Evolutionary conservation across 2,888 invertebrate species (phyloP).

Genomic region (Tenthredo mesomela): DNA sequence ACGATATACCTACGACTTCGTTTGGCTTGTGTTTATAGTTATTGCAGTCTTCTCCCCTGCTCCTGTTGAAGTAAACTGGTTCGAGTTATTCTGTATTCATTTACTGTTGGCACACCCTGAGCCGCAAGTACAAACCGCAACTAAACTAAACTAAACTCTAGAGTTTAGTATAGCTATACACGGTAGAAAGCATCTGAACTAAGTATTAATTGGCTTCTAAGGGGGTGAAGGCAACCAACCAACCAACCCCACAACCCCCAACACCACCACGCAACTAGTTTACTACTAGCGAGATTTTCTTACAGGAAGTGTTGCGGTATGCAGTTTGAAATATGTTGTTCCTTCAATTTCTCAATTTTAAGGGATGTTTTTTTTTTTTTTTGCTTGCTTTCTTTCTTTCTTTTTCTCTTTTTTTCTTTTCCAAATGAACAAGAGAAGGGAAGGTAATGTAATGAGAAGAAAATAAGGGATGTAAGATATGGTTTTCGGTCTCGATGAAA

Average conservation of each 20-base stretch:
- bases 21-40: not conserved
- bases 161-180: not conserved
- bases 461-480: not conserved
- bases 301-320: not conserved
- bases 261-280: not conserved
- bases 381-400: too few species aligned
- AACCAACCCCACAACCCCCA: not conserved
- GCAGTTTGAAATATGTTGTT: not conserved
- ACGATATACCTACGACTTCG: not conserved
- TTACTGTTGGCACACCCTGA: not conserved
- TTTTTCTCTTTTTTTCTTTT: too few species aligned
- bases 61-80: not conserved
- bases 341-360: too few species aligned
- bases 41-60: not conserved
- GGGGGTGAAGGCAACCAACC: not conserved
- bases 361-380: not conserved
- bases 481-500: not conserved
- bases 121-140: conserved; percentile 12
- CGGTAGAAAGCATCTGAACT: not conserved
- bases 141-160: not conserved
- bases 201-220: conserved; percentile 18
- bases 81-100: conserved; percentile 8
- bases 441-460: not conserved
- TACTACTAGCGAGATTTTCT: not conserved
- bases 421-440: not conserved